These are phyloP conservation scores for Tryphoninae sp. DNA, from an alignment of 2,888 invertebrate species.

Conservation along the genomic window DNA sequence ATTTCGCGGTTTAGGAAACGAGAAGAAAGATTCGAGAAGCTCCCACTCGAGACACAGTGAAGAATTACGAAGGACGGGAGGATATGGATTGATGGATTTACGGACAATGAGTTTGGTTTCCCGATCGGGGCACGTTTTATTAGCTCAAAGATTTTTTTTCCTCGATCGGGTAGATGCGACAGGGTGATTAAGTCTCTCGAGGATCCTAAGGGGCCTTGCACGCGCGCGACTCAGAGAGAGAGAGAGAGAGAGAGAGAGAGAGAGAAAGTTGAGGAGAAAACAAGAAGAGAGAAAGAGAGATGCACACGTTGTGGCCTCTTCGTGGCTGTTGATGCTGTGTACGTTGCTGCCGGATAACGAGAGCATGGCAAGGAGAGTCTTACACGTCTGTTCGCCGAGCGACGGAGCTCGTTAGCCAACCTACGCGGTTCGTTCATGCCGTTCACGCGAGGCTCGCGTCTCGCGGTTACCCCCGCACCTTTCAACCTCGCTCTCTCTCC, in stretches of 20 bases:
- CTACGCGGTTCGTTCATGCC: constrained; percentile 72
- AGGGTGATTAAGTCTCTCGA: constrained; percentile 76
- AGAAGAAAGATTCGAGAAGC: background rate
- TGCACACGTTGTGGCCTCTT: constrained; percentile 55
- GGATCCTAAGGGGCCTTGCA: constrained; percentile 49
- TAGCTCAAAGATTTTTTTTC: constrained; percentile 72
- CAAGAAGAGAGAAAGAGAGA: constrained; percentile 29
- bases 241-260: constrained; percentile 46
- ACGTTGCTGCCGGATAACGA: constrained; percentile 74
- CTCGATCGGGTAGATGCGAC: constrained; percentile 74
- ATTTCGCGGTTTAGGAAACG: background rate
- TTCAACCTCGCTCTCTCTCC: constrained; percentile 56
- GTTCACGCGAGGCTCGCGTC: constrained; percentile 73
- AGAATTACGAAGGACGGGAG: constrained; percentile 42
- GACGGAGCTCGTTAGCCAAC: constrained; percentile 76
- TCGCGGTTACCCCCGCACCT: constrained; percentile 63
- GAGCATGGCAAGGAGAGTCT: constrained; percentile 75
- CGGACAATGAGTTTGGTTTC: constrained; percentile 60
- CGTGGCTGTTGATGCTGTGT: constrained; percentile 57
- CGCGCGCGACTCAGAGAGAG: constrained; percentile 51
- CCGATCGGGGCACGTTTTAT: constrained; percentile 64
- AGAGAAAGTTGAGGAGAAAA: constrained; percentile 21
- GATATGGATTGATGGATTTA: constrained; percentile 61
- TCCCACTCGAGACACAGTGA: background rate
- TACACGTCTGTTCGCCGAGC: constrained; percentile 72